phyloP scores from a whole-genome alignment of 2,888 invertebrate genomes.

The Chrysodeixis includens region DNA sequence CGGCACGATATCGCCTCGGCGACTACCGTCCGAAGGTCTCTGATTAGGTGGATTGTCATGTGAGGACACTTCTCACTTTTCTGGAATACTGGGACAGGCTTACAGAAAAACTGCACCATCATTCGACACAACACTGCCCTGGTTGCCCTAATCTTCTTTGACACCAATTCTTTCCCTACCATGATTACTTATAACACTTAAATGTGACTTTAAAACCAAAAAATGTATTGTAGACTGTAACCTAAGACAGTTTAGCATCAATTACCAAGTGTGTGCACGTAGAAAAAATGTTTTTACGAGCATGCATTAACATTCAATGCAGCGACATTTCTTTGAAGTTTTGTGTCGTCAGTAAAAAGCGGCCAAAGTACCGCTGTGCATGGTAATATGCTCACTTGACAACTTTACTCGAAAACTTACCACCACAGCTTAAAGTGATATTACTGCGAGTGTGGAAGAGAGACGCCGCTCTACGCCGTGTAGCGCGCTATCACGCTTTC shows the following conservation, averaged over 20 bases:
- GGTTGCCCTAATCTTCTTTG: background rate
- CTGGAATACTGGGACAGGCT: background rate
- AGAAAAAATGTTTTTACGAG: conserved; percentile 37
- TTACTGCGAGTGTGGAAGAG: too few relatives aligned
- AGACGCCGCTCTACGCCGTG: too few relatives aligned
- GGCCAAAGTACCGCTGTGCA: conserved; percentile 38
- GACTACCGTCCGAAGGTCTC: conserved; percentile 29
- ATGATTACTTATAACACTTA: too few relatives aligned
- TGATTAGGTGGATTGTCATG: conserved; percentile 10
- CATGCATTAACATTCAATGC: conserved; percentile 49
- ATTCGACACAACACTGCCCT: background rate
- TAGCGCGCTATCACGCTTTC: too few relatives aligned
- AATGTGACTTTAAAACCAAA: background rate
- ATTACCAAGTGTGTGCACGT: conserved; percentile 38
- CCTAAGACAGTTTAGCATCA: conserved; percentile 31
- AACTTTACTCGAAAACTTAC: conserved; percentile 30
- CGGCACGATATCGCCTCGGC: conserved; percentile 27
- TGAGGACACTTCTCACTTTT: background rate
- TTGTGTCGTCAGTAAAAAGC: conserved; percentile 41
- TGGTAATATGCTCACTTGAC: conserved; percentile 39
- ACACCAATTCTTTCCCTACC: background rate
- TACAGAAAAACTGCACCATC: background rate
- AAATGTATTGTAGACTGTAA: background rate
- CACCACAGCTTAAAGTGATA: too few relatives aligned
- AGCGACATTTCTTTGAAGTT: conserved; percentile 38